These are phyloP conservation scores for Physeter macrocephalus DNA, from an alignment of 2,113 vertebrate genomes.

Conservation along the genomic window DNA sequence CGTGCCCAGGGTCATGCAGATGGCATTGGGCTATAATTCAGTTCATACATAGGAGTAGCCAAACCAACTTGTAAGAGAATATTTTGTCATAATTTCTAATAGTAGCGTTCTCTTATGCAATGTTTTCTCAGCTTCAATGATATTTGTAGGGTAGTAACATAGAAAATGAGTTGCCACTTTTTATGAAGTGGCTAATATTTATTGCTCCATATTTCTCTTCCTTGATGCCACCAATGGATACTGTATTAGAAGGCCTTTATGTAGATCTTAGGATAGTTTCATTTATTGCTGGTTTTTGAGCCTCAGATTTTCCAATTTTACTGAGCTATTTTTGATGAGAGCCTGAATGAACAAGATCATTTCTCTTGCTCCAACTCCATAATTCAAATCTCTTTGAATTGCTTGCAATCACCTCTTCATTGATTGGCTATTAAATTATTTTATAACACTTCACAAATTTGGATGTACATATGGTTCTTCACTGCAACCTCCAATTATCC, in stretches of 20 bases:
- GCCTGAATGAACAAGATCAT: not conserved
- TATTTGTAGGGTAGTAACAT: not conserved
- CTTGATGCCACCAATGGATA: not conserved
- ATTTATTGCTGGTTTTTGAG: not conserved
- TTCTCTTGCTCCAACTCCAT: not conserved
- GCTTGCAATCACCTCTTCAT: not conserved
- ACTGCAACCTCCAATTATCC: not conserved
- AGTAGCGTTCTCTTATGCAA: not conserved
- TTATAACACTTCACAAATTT: not conserved
- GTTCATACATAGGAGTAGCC: not conserved
- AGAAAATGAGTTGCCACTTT: not conserved
- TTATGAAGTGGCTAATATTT: not conserved
- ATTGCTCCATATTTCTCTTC: not conserved
- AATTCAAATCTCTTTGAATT: not conserved
- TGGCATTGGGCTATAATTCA: not conserved
- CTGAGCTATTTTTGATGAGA: not conserved
- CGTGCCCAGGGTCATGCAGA: not conserved
- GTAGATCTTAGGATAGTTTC: not conserved
- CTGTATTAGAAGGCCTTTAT: not conserved
- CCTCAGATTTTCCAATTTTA: not conserved
- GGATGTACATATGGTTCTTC: not conserved
- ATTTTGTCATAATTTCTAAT: not conserved
- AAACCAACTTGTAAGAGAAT: not conserved
- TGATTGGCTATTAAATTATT: constrained; percentile 13
- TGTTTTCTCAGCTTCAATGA: not conserved